Evolutionary conservation across 1,140 invertebrate species (phyloP), one percentile per base, ranked within the genome.

Genomic region (Cheumatopsyche charites): DNA sequence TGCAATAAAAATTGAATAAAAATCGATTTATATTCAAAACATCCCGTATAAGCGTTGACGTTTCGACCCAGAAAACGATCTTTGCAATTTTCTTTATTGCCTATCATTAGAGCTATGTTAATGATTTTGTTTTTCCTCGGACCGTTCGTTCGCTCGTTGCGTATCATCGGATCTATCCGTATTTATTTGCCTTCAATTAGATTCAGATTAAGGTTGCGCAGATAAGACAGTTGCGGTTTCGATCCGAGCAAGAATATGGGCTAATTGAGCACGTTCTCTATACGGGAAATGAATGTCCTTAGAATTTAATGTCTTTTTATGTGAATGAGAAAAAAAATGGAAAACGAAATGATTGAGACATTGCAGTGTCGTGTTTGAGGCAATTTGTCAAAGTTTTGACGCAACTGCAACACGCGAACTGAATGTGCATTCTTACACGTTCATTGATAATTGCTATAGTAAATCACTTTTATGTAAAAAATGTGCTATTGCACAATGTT

Each of bases 21-120:
- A 77, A 79, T 79, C 75, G 77, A 62, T 75, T 21, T 71, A 71
- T 21, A 36, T 36, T 36, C 9, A 3, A 36, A 36, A 36, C 9
- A 9, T 36, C 29, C 29, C 29, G 29, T 36, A 36, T 3, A 36
- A 3, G 9, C 29, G 29, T 36, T 36, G 29, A 36, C 29, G 29
- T 9, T 4, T 9, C 29, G 29, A 36, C 47, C 47, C 47, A 52
- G 47, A 17, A 52, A 17, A 17, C 45, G 47, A 17, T 52, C 47
- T 17, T 7, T 52, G 47, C 47, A 52, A 52, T 52, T 52, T 52
- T 52, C 47, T 52, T 19, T 5, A 52, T 52, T 17, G 47, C 47
- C 29, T 9, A 52, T 17, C 47, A 17, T 52, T 52, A 52, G 2
- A 5, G 19, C 15, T 13, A 36, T 36, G 29, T 36, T 36, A 52